Evolutionary conservation across 2,797 vertebrate genomes (phyloP).

Genomic region (Fringilla coelebs): DNA sequence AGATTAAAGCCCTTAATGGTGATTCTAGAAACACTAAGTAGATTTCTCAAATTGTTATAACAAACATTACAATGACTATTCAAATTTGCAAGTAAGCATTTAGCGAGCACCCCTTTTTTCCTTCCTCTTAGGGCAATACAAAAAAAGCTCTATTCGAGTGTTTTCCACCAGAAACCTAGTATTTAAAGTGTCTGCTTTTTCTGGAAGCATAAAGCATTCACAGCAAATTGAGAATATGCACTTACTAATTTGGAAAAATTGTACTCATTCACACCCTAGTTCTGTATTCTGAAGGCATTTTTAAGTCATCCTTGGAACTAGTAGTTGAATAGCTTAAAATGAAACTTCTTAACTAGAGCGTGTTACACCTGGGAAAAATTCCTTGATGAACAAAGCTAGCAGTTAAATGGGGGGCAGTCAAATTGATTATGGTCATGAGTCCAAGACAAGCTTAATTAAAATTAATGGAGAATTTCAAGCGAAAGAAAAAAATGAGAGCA

Average conservation of each 20-base stretch:
- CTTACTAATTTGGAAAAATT: background rate
- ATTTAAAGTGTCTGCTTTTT: background rate
- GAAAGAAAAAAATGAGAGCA: background rate
- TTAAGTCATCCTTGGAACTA: background rate
- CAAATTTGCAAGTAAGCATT: background rate
- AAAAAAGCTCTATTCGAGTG: background rate
- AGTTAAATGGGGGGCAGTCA: background rate
- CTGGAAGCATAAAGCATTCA: background rate
- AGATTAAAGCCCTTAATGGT: background rate
- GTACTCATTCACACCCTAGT: background rate
- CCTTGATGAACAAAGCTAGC: conserved; percentile 30
- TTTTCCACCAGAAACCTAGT: background rate
- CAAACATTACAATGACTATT: background rate
- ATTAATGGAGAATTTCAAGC: conserved; percentile 23
- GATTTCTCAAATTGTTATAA: background rate
- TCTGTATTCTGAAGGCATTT: background rate
- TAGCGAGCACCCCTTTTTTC: background rate
- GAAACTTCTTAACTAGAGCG: background rate
- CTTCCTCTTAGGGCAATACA: background rate
- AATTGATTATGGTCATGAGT: conserved; percentile 36
- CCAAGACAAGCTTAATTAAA: conserved; percentile 59
- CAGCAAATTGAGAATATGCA: background rate
- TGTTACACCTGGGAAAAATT: conserved; percentile 31
- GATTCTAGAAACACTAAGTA: background rate
- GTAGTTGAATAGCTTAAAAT: background rate